Percentiles rank a stretch among this genome's conserved stretches.
Conservation (phyloP, 1,140 invertebrate species). For the Varroa destructor region DNA sequence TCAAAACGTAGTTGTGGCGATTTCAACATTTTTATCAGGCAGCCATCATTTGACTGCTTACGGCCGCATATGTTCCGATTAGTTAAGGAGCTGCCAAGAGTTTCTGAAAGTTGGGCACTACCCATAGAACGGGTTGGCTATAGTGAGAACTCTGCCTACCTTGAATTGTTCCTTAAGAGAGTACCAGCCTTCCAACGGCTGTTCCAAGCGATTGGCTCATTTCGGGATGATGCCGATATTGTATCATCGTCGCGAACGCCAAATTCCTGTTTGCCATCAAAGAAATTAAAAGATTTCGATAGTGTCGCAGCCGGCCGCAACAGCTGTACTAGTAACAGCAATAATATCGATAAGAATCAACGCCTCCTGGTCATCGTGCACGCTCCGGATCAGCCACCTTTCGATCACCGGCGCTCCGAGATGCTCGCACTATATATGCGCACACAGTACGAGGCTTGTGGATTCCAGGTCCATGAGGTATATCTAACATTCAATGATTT, state of each 20-base stretch:
- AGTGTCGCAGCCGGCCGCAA: too few relatives aligned
- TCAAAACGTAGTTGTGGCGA: background rate
- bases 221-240: background rate
- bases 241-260: too few relatives aligned
- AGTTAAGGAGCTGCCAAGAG: background rate
- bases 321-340: background rate
- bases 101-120: background rate
- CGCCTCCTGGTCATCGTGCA: background rate
- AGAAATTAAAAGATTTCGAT: too few relatives aligned
- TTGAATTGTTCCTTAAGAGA: background rate
- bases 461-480: background rate
- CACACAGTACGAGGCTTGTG: background rate
- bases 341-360: background rate
- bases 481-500: background rate
- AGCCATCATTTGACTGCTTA: background rate
- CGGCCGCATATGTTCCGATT: background rate
- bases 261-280: too few relatives aligned
- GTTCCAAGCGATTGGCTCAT: background rate
- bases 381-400: background rate
- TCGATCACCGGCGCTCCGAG: background rate
- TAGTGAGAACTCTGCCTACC: background rate
- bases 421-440: background rate
- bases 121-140: background rate
- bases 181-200: background rate
- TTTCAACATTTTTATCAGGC: constrained; percentile 1